Conservation (phyloP, 2,888 invertebrate species). For the Phyto melanocephala region DNA sequence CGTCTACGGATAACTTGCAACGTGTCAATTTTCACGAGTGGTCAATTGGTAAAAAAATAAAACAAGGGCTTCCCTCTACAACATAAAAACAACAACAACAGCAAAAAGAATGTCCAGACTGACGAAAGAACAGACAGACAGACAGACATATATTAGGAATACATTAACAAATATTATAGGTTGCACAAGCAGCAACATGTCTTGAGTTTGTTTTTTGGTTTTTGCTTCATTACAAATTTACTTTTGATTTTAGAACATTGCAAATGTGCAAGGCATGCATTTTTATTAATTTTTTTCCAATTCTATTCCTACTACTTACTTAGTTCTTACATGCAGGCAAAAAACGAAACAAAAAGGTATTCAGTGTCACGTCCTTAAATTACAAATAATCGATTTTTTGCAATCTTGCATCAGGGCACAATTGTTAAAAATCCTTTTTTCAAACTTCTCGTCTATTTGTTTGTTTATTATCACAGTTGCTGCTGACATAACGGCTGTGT, state of each 20-base stretch:
- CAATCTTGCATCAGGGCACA: conserved; percentile 34
- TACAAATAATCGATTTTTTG: conserved; percentile 69
- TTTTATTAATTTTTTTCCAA: conserved; percentile 17
- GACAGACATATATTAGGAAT: not conserved
- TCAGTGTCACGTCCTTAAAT: conserved; percentile 77
- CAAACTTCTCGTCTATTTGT: not conserved
- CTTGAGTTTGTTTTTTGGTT: not conserved
- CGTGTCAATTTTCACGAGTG: conserved; percentile 65
- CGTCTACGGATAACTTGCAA: conserved; percentile 50
- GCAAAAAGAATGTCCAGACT: not conserved
- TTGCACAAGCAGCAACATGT: conserved; percentile 37
- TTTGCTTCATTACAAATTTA: conserved; percentile 21
- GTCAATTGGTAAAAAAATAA: conserved; percentile 55
- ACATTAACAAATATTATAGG: conserved; percentile 16
- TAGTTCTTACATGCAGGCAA: not conserved
- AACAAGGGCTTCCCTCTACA: conserved; percentile 55
- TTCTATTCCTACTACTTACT: not conserved
- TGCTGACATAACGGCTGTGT: conserved; percentile 56
- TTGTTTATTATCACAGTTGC: conserved; percentile 56
- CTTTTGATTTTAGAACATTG: conserved; percentile 1
- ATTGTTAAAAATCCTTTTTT: conserved; percentile 40
- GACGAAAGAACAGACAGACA: conserved; percentile 20
- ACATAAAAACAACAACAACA: not conserved
- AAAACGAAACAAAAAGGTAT: conserved; percentile 62
- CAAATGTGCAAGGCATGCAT: conserved; percentile 51